These are phyloP conservation scores for Echinarachnius parma DNA, from an alignment of 53 echinoderm and acorn worm species.

Conservation along the genomic window DNA sequence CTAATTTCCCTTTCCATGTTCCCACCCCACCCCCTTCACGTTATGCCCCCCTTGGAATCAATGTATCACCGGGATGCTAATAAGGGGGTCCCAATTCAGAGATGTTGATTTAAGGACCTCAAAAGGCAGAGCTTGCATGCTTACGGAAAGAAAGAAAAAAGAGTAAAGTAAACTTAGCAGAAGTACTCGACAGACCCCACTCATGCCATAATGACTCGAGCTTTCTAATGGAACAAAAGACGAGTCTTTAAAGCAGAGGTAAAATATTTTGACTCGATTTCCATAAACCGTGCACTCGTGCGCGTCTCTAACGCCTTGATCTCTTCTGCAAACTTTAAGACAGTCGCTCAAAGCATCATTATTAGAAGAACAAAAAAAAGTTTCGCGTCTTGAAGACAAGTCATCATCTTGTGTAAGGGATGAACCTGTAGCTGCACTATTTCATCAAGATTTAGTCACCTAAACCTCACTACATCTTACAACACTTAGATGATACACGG, in stretches of 20 bases:
- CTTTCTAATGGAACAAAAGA: constrained; percentile 42
- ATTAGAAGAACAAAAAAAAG: no score
- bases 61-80: constrained; percentile 31
- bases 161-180: constrained; percentile 24
- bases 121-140: constrained; percentile 24
- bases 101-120: constrained; percentile 46
- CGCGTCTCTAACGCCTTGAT: constrained; percentile 50
- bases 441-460: no score
- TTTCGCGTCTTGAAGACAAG: no score
- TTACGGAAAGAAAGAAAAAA: not conserved
- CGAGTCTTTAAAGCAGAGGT: constrained; percentile 44
- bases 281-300: constrained; percentile 63
- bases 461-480: no score
- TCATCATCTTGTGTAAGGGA: no score
- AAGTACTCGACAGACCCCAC: constrained; percentile 24
- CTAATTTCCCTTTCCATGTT: no score
- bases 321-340: constrained; percentile 58
- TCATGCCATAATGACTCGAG: constrained; percentile 19
- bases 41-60: not conserved
- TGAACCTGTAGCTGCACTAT: no score
- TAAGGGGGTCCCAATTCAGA: constrained; percentile 17
- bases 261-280: constrained; percentile 90
- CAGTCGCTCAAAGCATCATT: no score
- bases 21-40: not conserved
- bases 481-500: no score